Conservation (phyloP, 1,140 invertebrate species). For the Phymastichus coffea region DNA sequence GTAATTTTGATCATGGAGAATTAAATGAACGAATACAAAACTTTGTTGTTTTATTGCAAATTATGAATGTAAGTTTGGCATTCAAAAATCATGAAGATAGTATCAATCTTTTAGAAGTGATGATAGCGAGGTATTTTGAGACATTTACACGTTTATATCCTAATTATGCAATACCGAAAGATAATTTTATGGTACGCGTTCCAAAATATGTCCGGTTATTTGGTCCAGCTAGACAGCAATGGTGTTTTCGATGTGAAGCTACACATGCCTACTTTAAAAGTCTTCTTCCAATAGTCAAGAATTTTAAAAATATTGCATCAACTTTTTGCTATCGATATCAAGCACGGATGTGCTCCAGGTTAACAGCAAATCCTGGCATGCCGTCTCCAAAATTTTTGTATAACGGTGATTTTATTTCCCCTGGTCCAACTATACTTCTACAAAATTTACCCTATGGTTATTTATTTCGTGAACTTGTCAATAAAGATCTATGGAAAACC, state of each 20-base stretch:
- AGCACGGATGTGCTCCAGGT: too few relatives aligned
- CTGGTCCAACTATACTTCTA: too few relatives aligned
- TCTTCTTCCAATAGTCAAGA: slow-evolving; percentile 29
- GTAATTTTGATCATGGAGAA: not conserved
- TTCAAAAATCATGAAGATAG: too few relatives aligned
- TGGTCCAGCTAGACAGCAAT: too few relatives aligned
- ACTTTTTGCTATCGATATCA: slow-evolving; percentile 32
- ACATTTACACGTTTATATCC: slow-evolving; percentile 24
- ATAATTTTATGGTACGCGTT: slow-evolving; percentile 32
- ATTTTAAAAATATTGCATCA: too few relatives aligned
- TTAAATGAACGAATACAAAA: too few relatives aligned
- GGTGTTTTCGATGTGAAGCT: slow-evolving; percentile 31
- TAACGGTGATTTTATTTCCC: too few relatives aligned
- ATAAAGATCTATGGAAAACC: slow-evolving; percentile 32
- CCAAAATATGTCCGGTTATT: slow-evolving; percentile 26
- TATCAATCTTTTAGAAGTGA: too few relatives aligned
- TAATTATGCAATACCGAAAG: slow-evolving; percentile 27
- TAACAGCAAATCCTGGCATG: too few relatives aligned
- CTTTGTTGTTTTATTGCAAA: too few relatives aligned
- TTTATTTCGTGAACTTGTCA: not conserved
- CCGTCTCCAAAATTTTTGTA: too few relatives aligned
- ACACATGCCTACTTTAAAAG: slow-evolving; percentile 29
- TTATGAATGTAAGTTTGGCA: too few relatives aligned
- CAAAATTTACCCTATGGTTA: slow-evolving; percentile 23
- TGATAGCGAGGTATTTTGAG: slow-evolving; percentile 29